These are phyloP conservation scores for Benitochromis conjunctus DNA, from an alignment of 2,113 vertebrate species.

Conservation along the genomic window DNA sequence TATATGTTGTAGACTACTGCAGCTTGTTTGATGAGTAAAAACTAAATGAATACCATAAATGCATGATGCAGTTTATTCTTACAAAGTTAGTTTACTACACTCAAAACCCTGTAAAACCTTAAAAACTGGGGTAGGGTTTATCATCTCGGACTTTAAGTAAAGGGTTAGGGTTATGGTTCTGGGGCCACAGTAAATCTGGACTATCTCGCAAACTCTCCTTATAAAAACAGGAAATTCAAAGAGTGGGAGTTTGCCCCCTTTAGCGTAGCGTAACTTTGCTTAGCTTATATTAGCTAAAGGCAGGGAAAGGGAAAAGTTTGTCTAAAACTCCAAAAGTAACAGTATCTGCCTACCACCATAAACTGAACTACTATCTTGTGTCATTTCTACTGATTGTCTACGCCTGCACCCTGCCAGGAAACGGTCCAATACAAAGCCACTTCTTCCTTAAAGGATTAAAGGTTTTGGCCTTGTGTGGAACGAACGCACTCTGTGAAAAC, in stretches of 20 bases:
- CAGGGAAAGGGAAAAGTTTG: neutral
- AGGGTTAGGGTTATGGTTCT: neutral
- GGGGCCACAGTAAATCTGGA: neutral
- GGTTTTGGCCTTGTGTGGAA: neutral
- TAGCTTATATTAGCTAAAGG: neutral
- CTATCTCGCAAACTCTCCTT: neutral
- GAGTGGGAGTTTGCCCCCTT: neutral
- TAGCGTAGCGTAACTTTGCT: neutral
- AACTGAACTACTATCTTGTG: neutral
- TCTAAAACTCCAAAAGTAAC: neutral
- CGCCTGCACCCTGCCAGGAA: no score
- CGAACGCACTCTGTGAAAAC: neutral
- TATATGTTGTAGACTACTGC: neutral
- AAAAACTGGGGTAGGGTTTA: neutral
- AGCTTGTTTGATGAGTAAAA: neutral
- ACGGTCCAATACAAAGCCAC: neutral
- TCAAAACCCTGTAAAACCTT: neutral
- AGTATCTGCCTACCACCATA: neutral
- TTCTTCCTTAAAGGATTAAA: neutral
- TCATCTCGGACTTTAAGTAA: neutral
- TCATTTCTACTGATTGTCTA: neutral
- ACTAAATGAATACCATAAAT: neutral
- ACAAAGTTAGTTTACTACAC: neutral
- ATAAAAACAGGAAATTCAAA: neutral
- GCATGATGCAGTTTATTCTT: neutral